Conservation (phyloP, 2,888 invertebrate genomes). For the Ormyrus thymus region DNA sequence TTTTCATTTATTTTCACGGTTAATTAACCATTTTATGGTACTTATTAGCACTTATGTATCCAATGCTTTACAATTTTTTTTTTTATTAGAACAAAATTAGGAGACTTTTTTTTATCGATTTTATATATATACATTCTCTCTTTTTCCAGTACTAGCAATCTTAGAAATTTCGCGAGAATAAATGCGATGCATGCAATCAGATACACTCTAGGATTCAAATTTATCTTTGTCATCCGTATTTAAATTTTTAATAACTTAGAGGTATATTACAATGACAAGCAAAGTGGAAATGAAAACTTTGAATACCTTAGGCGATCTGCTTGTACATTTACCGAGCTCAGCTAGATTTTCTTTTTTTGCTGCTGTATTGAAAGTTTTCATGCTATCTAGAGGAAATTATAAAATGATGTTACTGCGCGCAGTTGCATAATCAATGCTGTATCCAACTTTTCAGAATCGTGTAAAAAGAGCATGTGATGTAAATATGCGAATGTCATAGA, state of each 20-base stretch:
- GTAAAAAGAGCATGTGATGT: slow-evolving; percentile 33
- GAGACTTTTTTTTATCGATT: slow-evolving; percentile 6
- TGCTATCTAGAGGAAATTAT: slow-evolving; percentile 25
- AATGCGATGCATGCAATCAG: slow-evolving; percentile 67
- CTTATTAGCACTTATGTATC: slow-evolving; percentile 33
- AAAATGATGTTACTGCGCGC: slow-evolving; percentile 28
- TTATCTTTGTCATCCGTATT: slow-evolving; percentile 62
- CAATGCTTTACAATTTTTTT: slow-evolving; percentile 39
- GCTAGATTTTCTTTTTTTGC: no score
- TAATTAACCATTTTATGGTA: slow-evolving; percentile 16
- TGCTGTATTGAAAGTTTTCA: slow-evolving; percentile 48
- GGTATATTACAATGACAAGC: slow-evolving; percentile 25
- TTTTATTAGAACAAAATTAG: slow-evolving; percentile 54
- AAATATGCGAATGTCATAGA: slow-evolving; percentile 25
- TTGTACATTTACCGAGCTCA: not conserved
- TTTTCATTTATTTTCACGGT: slow-evolving; percentile 19
- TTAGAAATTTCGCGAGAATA: slow-evolving; percentile 54
- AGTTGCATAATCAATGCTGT: slow-evolving; percentile 52
- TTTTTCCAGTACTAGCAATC: slow-evolving; percentile 57
- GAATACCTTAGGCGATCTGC: not conserved
- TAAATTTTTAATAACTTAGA: slow-evolving; percentile 59
- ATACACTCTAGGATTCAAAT: slow-evolving; percentile 73
- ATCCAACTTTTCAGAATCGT: slow-evolving; percentile 26
- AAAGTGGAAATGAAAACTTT: slow-evolving; percentile 50
- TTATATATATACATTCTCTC: slow-evolving; percentile 44